These are phyloP conservation scores for Varanus komodoensis DNA, from an alignment of 2,113 vertebrate genomes.

Conservation along the genomic window DNA sequence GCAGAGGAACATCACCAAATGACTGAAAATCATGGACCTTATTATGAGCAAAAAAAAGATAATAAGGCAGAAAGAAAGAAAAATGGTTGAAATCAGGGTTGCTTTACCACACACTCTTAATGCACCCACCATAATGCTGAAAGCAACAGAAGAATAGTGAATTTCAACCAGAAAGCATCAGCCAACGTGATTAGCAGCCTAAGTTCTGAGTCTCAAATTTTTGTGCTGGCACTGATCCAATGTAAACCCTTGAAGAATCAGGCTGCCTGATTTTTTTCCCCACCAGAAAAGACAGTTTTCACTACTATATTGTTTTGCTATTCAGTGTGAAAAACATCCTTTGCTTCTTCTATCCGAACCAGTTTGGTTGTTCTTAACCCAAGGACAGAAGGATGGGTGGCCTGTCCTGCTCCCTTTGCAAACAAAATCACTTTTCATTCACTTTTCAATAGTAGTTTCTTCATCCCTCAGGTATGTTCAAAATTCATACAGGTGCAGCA, in stretches of 20 bases:
- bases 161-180: not conserved
- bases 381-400: not conserved
- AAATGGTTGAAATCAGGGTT: not conserved
- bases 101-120: not conserved
- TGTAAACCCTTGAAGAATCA: not conserved
- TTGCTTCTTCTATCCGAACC: not conserved
- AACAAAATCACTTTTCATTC: not conserved
- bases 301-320: not conserved
- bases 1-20: too few species aligned
- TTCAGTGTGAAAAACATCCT: not conserved
- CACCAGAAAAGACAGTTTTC: not conserved
- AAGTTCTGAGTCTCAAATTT: conserved; percentile 8
- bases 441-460: not conserved
- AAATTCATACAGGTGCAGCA: not conserved
- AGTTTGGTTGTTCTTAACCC: not conserved
- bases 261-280: not conserved
- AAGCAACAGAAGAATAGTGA: not conserved
- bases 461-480: not conserved
- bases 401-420: too few species aligned
- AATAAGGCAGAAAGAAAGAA: not conserved
- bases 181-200: not conserved
- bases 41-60: not conserved
- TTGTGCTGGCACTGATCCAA: not conserved
- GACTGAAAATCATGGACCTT: not conserved
- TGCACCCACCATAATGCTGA: not conserved